These are phyloP conservation scores for Ommatoiulus sabulosus DNA, from an alignment of 2,888 invertebrate species.

Conservation along the genomic window DNA sequence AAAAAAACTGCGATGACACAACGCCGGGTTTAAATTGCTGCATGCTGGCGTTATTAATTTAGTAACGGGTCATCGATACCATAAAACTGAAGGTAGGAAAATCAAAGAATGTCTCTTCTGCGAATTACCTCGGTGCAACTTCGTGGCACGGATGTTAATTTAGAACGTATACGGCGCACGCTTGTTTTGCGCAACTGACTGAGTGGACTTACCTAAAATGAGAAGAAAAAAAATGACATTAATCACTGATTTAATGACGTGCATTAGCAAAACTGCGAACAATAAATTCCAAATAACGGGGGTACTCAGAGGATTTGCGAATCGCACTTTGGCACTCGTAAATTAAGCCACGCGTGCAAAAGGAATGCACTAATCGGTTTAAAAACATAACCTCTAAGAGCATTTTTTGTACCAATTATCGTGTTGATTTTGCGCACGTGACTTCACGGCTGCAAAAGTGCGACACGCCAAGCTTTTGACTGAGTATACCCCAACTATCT, in stretches of 20 bases:
- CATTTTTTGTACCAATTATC: too few species aligned
- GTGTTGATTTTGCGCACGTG: too few species aligned
- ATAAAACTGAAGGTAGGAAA: not conserved
- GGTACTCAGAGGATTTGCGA: too few species aligned
- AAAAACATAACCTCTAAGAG: too few species aligned
- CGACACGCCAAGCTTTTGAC: too few species aligned
- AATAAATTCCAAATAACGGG: too few species aligned
- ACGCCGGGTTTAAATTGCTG: not conserved
- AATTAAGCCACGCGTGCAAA: too few species aligned
- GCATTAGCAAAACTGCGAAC: too few species aligned
- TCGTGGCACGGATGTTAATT: slow-evolving; percentile 22
- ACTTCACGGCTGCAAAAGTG: too few species aligned
- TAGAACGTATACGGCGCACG: not conserved
- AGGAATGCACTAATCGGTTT: too few species aligned
- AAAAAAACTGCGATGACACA: not conserved
- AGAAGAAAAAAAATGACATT: not conserved
- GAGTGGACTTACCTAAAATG: not conserved
- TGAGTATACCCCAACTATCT: too few species aligned
- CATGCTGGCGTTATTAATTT: not conserved
- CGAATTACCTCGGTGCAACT: not conserved
- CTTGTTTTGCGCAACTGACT: not conserved
- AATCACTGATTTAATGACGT: not conserved
- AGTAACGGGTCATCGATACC: slow-evolving; percentile 23
- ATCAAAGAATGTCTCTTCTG: not conserved
- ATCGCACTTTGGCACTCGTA: too few species aligned